These are phyloP conservation scores for Sebastes hubbsi DNA, from an alignment of 2,797 vertebrate species.

Conservation along the genomic window DNA sequence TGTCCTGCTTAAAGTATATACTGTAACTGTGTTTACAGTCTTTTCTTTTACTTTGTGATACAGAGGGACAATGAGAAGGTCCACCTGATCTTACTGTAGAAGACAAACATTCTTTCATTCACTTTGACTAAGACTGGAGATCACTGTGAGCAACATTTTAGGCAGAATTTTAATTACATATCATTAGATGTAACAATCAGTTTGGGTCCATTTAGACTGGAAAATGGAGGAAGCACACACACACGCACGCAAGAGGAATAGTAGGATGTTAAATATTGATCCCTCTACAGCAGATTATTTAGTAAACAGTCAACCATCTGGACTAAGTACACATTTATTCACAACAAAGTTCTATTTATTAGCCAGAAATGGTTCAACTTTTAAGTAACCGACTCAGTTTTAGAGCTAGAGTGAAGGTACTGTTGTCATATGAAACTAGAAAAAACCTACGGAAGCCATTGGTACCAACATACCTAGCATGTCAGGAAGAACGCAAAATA, in stretches of 20 bases:
- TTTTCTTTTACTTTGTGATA: background rate
- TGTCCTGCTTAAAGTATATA: too few relatives aligned
- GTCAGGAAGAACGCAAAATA: too few relatives aligned
- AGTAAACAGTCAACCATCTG: background rate
- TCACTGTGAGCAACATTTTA: background rate
- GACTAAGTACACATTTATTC: slow-evolving; percentile 1
- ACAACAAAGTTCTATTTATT: background rate
- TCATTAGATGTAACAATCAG: too few relatives aligned
- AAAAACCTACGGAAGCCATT: too few relatives aligned
- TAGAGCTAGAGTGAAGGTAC: too few relatives aligned
- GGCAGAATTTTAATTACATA: too few relatives aligned
- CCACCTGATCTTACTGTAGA: too few relatives aligned
- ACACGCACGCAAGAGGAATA: background rate
- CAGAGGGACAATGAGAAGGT: background rate
- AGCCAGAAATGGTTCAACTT: background rate
- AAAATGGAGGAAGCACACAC: background rate
- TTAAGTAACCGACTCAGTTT: background rate
- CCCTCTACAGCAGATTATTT: slow-evolving; percentile 2
- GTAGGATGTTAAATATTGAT: slow-evolving; percentile 1
- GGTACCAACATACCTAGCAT: too few relatives aligned
- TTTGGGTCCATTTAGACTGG: background rate
- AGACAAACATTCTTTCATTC: background rate
- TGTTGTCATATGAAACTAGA: too few relatives aligned
- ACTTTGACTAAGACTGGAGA: background rate
- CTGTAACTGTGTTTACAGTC: too few relatives aligned